Percentiles rank a stretch among this genome's conserved stretches.
These are phyloP conservation scores for Chromobotia macracanthus DNA, from an alignment of 2,797 vertebrate species.

Conservation along the genomic window DNA sequence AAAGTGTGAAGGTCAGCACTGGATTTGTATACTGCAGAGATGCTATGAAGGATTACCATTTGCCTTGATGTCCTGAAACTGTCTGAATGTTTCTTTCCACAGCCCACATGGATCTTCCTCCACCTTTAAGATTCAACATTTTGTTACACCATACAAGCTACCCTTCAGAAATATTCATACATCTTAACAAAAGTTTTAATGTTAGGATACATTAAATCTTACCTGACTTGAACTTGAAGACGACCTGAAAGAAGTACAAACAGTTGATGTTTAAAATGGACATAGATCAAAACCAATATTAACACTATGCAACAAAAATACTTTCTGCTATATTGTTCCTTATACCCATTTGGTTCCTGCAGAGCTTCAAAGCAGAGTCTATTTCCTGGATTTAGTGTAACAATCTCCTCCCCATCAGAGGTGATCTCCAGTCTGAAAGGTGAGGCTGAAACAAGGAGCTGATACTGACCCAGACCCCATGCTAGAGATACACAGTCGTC, in stretches of 20 bases:
- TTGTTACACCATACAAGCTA: not conserved
- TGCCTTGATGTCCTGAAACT: conserved; percentile 87
- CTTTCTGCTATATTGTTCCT: not conserved
- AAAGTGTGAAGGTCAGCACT: not conserved
- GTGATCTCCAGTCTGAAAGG: conserved; percentile 85
- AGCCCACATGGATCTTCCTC: conserved; percentile 72
- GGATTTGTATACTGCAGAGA: not conserved
- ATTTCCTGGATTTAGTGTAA: conserved; percentile 84
- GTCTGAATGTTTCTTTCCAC: conserved; percentile 86
- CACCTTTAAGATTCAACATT: conserved; percentile 48
- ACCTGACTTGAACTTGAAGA: conserved; percentile 42
- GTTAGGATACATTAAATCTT: conserved; percentile 21
- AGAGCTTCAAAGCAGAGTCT: conserved; percentile 87
- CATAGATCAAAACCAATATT: not conserved
- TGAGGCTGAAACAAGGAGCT: conserved; percentile 73
- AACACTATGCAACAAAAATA: not conserved
- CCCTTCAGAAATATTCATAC: not conserved
- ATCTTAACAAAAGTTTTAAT: not conserved
- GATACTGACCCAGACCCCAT: conserved; percentile 74
- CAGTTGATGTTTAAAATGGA: not conserved
- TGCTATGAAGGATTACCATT: conserved; percentile 76
- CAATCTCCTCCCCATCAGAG: conserved; percentile 74
- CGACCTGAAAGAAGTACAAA: conserved; percentile 28
- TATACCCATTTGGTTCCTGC: conserved; percentile 69
- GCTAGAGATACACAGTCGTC: conserved; percentile 71